A percentile compares a stretch with the other conserved stretches of the same genome.
Conservation (phyloP, 1,140 invertebrate species). For the Pectinophora gossypiella region DNA sequence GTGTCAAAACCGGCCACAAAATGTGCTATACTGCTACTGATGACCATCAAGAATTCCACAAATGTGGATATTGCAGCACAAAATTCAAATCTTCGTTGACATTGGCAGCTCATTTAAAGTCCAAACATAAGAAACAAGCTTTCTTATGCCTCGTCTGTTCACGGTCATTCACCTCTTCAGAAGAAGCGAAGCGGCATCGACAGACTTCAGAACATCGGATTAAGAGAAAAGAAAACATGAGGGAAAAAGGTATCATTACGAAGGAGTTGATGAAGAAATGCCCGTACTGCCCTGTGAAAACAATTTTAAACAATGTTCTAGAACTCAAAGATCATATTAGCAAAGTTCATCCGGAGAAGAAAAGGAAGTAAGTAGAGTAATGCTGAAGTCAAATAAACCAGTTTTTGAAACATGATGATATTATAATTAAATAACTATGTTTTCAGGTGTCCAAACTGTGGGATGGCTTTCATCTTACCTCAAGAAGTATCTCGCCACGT, state of each 20-base stretch:
- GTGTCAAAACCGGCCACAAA: conserved; percentile 73
- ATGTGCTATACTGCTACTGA: conserved; percentile 76
- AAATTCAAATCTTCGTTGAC: conserved; percentile 78
- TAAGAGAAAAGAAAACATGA: conserved; percentile 61
- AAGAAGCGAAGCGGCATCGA: conserved; percentile 81
- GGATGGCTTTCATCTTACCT: conserved; percentile 79
- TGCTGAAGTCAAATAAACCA: background rate
- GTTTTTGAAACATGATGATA: background rate
- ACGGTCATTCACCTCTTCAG: conserved; percentile 77
- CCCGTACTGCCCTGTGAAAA: conserved; percentile 76
- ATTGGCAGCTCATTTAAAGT: conserved; percentile 80
- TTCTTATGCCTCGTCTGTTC: conserved; percentile 83
- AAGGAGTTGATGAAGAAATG: conserved; percentile 74
- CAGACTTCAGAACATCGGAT: conserved; percentile 79
- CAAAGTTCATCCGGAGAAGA: conserved; percentile 77
- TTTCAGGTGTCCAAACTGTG: conserved; percentile 81
- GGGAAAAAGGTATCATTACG: conserved; percentile 46
- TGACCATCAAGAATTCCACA: conserved; percentile 79
- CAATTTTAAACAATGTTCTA: conserved; percentile 73
- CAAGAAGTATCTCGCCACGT: conserved; percentile 85
- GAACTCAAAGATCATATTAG: conserved; percentile 81
- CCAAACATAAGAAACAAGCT: conserved; percentile 72
- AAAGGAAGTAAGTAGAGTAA: conserved; percentile 48
- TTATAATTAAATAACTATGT: conserved; percentile 7
- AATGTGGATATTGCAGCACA: conserved; percentile 77